phyloP scores from a whole-genome alignment of 2,113 vertebrate species.

The Petroica traversi region DNA sequence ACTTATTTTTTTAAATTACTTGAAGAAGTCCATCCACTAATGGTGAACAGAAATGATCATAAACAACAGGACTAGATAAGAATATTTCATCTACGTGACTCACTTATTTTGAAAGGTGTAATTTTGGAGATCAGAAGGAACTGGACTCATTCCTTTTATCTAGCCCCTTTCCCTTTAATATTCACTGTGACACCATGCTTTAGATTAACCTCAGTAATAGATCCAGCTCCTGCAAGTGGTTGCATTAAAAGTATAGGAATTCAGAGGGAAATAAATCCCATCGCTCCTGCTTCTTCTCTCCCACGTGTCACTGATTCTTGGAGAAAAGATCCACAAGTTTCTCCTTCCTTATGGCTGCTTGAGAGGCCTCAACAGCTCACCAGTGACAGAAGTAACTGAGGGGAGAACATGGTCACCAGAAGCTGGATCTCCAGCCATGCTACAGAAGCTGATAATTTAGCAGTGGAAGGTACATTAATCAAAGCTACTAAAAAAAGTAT shows the following conservation, averaged over 20 bases:
- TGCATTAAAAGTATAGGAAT: not conserved
- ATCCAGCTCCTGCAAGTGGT: not conserved
- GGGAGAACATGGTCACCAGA: not conserved
- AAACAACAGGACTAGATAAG: not conserved
- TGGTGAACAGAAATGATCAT: not conserved
- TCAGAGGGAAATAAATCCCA: not conserved
- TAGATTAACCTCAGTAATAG: not conserved
- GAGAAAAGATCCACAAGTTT: not conserved
- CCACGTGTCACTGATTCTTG: not conserved
- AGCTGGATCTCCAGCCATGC: not conserved
- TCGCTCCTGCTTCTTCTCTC: not conserved
- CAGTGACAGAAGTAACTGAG: not conserved
- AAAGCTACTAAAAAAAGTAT: not conserved
- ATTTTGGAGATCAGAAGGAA: not conserved
- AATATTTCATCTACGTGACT: not conserved
- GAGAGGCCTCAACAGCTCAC: not conserved
- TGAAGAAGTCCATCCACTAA: not conserved
- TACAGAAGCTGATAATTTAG: not conserved
- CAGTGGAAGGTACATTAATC: not conserved
- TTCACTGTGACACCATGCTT: not conserved
- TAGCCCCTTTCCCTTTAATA: not conserved
- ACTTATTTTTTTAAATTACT: not conserved
- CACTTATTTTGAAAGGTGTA: not conserved
- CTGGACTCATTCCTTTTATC: not conserved
- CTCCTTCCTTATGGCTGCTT: not conserved